A percentile compares a stretch with the other conserved stretches of the same genome.
Conservation (phyloP, 2,113 vertebrate genomes). For the Coryphaenoides rupestris region DNA sequence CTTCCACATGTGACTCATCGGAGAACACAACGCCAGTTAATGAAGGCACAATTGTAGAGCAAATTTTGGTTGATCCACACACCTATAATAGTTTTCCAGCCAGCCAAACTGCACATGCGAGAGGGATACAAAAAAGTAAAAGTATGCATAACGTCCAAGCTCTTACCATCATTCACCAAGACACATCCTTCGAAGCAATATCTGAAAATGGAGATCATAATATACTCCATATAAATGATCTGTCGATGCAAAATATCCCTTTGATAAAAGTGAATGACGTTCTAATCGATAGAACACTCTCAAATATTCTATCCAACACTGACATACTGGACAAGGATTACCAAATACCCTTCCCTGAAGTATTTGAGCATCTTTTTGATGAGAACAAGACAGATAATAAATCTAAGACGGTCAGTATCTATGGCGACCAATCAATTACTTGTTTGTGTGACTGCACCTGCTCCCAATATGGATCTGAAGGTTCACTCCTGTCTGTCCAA, state of each 20-base stretch:
- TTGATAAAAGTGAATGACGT: constrained; percentile 19
- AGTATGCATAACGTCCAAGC: constrained; percentile 47
- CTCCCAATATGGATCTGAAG: constrained; percentile 51
- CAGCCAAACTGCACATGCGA: background rate
- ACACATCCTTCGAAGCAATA: constrained; percentile 5
- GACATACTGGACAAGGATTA: constrained; percentile 27
- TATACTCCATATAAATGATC: constrained; percentile 14
- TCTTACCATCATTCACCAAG: constrained; percentile 24
- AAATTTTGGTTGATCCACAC: constrained; percentile 21
- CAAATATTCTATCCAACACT: constrained; percentile 35
- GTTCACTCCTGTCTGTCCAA: constrained; percentile 32
- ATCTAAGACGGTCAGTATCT: constrained; percentile 11
- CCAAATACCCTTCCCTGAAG: constrained; percentile 43
- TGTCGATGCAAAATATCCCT: constrained; percentile 5
- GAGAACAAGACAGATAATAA: constrained; percentile 22
- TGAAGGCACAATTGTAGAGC: constrained; percentile 28
- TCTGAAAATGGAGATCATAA: constrained; percentile 6
- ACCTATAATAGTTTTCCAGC: constrained; percentile 15
- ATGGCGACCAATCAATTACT: constrained; percentile 58
- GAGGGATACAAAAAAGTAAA: constrained; percentile 50
- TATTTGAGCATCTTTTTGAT: constrained; percentile 41
- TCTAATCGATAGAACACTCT: constrained; percentile 7
- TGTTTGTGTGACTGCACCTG: constrained; percentile 77
- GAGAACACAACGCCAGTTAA: constrained; percentile 30
- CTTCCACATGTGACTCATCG: constrained; percentile 4